Percentiles rank a stretch among this genome's conserved stretches.
These are phyloP conservation scores for Hypsopygia costalis DNA, from an alignment of 2,888 invertebrate species.

Conservation along the genomic window DNA sequence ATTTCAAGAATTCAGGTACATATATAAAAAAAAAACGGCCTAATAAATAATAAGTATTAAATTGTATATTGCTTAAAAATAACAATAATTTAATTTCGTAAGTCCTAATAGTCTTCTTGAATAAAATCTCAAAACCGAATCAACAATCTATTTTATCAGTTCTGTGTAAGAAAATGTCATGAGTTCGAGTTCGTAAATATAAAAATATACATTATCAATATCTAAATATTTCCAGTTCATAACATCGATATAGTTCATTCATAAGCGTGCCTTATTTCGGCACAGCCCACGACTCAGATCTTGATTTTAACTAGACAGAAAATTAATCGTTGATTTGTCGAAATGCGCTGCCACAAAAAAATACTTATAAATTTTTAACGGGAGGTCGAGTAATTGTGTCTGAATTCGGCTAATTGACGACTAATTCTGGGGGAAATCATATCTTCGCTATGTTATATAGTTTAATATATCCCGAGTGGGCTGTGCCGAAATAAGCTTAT, in stretches of 20 bases:
- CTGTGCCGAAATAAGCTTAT: too few relatives aligned
- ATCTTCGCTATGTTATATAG: too few relatives aligned
- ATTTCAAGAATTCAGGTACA: slow-evolving; percentile 77
- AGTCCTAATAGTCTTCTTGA: slow-evolving; percentile 66
- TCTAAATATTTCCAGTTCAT: slow-evolving; percentile 46
- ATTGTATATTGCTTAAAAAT: slow-evolving; percentile 47
- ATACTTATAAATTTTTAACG: too few relatives aligned
- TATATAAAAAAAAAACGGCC: slow-evolving; percentile 56
- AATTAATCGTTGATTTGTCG: too few relatives aligned
- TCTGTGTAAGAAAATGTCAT: slow-evolving; percentile 56
- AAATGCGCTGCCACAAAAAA: too few relatives aligned
- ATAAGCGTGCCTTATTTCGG: too few relatives aligned
- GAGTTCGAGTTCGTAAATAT: slow-evolving; percentile 45
- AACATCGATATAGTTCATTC: slow-evolving; percentile 45
- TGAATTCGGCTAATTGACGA: too few relatives aligned
- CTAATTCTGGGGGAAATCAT: too few relatives aligned
- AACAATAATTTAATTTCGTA: slow-evolving; percentile 71
- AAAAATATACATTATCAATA: slow-evolving; percentile 53
- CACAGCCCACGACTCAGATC: too few relatives aligned
- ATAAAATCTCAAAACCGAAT: slow-evolving; percentile 64
- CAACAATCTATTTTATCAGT: slow-evolving; percentile 55
- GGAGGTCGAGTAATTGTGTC: too few relatives aligned
- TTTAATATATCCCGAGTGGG: too few relatives aligned
- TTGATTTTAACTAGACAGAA: too few relatives aligned
- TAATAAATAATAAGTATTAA: slow-evolving; percentile 59